A percentile compares a stretch with the other conserved stretches of the same genome.
Evolutionary conservation across 2,113 vertebrate species (phyloP).

Genomic region (Tamias sibiricus): DNA sequence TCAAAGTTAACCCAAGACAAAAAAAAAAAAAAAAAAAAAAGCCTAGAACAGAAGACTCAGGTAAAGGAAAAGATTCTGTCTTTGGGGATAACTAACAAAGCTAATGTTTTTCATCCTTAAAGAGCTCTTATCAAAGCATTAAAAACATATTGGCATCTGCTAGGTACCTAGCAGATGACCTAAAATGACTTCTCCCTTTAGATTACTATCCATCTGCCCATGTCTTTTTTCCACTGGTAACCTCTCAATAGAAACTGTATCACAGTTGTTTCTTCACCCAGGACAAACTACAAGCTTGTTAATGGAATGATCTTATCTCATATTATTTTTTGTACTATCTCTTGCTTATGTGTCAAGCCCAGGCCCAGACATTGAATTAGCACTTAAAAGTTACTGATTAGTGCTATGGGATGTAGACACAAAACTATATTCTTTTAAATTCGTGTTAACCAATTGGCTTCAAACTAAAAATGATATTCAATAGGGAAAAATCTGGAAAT

Average conservation of each 20-base stretch:
- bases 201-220: not conserved
- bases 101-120: not conserved
- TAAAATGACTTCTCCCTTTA: not conserved
- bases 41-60: not conserved
- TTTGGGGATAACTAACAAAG: not conserved
- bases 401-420: not conserved
- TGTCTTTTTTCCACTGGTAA: not conserved
- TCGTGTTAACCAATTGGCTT: not conserved
- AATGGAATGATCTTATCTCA: not conserved
- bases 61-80: not conserved
- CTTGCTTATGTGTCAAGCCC: not conserved
- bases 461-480: not conserved
- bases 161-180: too few species aligned
- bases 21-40: conserved; percentile 2
- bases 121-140: not conserved
- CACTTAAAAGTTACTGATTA: not conserved
- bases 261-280: not conserved
- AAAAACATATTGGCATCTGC: not conserved
- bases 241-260: not conserved
- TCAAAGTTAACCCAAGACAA: not conserved
- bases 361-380: not conserved
- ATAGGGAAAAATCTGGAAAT: not conserved
- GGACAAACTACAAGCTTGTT: not conserved
- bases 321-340: not conserved
- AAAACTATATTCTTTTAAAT: conserved; percentile 10